These are phyloP conservation scores for Gymnocypris eckloni DNA, from an alignment of 2,797 vertebrate genomes.

Conservation along the genomic window DNA sequence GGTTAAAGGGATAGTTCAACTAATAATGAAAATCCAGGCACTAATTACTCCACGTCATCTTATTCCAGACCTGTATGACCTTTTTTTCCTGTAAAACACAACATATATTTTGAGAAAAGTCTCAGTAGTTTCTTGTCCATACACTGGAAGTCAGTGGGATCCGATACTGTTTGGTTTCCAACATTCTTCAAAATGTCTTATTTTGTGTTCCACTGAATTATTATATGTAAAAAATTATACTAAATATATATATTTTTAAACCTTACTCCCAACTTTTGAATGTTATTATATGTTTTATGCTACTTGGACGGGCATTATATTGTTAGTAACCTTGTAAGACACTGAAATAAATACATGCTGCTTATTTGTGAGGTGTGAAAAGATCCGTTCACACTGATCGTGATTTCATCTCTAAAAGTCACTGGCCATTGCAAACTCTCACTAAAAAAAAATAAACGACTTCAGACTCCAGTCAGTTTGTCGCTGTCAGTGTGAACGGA, in stretches of 20 bases:
- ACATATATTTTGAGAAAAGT: background rate
- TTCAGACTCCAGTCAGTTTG: background rate
- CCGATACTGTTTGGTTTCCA: background rate
- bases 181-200: background rate
- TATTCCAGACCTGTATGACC: background rate
- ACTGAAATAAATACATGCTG: background rate
- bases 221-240: too few relatives aligned
- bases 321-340: background rate
- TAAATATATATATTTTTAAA: background rate
- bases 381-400: background rate
- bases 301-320: background rate
- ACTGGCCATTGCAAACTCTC: background rate
- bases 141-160: background rate
- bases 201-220: background rate
- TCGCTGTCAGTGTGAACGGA: background rate
- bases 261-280: background rate
- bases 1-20: background rate
- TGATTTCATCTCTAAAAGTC: background rate
- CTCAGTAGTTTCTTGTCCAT: background rate
- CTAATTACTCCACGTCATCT: background rate
- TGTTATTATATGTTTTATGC: background rate
- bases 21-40: background rate
- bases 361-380: background rate
- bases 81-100: background rate
- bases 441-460: background rate